Conservation (phyloP, 2,797 vertebrate genomes). For the Acrossocheilus fasciatus region DNA sequence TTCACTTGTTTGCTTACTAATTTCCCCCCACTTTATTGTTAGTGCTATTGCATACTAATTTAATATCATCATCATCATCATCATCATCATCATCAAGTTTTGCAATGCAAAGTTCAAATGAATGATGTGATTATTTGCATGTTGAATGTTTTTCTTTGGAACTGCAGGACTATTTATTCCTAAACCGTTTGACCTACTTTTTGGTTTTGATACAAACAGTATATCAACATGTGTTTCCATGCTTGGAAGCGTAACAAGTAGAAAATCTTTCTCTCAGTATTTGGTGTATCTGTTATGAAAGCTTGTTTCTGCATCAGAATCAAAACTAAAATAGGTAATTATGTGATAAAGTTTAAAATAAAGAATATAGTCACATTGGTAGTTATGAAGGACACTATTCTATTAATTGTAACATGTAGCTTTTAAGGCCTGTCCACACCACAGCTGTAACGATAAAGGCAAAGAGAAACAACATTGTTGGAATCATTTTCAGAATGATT, state of each 20-base stretch:
- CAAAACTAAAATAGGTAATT: background rate
- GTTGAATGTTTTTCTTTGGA: background rate
- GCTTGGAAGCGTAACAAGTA: background rate
- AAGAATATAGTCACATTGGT: background rate
- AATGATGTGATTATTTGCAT: constrained; percentile 4
- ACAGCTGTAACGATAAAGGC: too few relatives aligned
- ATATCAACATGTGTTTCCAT: background rate
- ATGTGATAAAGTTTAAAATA: background rate
- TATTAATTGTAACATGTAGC: too few relatives aligned
- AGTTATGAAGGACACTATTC: too few relatives aligned
- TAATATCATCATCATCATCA: too few relatives aligned
- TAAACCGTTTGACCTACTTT: background rate
- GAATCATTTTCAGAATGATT: too few relatives aligned
- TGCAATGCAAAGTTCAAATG: constrained; percentile 17
- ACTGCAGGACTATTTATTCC: background rate
- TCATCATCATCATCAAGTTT: background rate
- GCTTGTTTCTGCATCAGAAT: background rate
- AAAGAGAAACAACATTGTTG: too few relatives aligned
- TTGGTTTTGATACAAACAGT: background rate
- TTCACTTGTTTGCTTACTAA: background rate
- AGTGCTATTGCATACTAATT: background rate
- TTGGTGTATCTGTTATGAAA: background rate
- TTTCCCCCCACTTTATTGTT: background rate
- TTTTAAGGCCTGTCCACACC: too few relatives aligned
- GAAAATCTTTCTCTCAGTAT: background rate